Evolutionary conservation across 2,888 invertebrate species (phyloP), one percentile per base, ranked within the genome.

Genomic region (Diarsia mendica): DNA sequence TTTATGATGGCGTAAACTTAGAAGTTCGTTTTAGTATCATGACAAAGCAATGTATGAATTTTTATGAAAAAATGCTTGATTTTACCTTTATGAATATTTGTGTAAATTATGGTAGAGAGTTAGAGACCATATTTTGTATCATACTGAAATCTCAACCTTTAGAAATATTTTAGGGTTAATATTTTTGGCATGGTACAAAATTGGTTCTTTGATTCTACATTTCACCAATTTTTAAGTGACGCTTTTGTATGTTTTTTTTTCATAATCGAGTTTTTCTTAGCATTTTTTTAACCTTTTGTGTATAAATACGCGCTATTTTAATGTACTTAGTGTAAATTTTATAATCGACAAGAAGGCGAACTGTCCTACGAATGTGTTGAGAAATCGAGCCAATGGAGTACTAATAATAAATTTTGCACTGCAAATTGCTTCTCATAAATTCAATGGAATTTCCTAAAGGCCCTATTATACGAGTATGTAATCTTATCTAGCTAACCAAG

Each of bases 1-100:
- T 90, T 85, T 95, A 96, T 95, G 96, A 96, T 96, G 96, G 96
- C 96, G 95, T 96, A 94, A 92, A 94, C 68, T 95, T 94, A 95
- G 95, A 93, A 95, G 94, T 95, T 95, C 94, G 91, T 93, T 92
- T 91, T 92, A 94, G 93, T 92, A 94, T 93, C 96, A 95, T 96
- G 96, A 96, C 96, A 96, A 95, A 94, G 93, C 92, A 92, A 90
- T 92, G 93, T 91, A 93, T 94, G 94, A 89, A 85, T 90, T 91
- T 93, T 87, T 90, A 90, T 89, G 93, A 91, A 91, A 90, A 89
- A 90, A 91, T 92, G 93, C 92, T 93, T 93, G 92, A 89, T 90
- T 91, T 91, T 91, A 90, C 89, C 87, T 88, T 90, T 89, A 89
- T 90, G 91, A 87, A 88, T 89, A 89, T 91, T 93, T 91, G 90